phyloP scores from a whole-genome alignment of 2,797 vertebrate species.

The Falco biarmicus region DNA sequence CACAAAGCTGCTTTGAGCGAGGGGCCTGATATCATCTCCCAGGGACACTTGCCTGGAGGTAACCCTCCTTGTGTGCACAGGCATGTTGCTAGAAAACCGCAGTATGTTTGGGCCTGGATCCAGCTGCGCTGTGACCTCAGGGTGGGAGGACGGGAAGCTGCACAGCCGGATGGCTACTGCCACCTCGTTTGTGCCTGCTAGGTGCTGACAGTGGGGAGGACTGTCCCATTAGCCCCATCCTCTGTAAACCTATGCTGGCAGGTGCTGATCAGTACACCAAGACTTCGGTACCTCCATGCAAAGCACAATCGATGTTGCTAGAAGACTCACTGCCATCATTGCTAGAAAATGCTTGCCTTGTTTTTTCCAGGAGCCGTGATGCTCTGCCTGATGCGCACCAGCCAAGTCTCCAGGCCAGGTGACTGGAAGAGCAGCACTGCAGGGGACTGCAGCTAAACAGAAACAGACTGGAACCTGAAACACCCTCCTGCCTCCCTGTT shows the following conservation, averaged over 20 bases:
- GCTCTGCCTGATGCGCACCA: not conserved
- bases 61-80: not conserved
- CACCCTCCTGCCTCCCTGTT: not conserved
- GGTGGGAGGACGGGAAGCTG: not conserved
- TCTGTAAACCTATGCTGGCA: not conserved
- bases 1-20: not conserved
- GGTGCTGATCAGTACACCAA: not conserved
- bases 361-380: not conserved
- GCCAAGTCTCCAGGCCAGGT: not conserved
- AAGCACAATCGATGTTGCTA: not conserved
- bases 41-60: not conserved
- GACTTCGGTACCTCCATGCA: not conserved
- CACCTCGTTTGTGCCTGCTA: not conserved
- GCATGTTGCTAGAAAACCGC: not conserved
- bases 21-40: not conserved
- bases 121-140: not conserved
- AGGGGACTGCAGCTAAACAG: not conserved
- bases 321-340: not conserved
- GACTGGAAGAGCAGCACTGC: not conserved
- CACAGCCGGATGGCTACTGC: not conserved
- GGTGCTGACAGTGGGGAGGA: not conserved
- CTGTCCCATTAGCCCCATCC: not conserved
- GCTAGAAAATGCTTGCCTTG: not conserved
- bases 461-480: not conserved
- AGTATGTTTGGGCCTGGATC: not conserved